phyloP scores from a whole-genome alignment of 2,113 vertebrate genomes.

The Spheniscus mendiculus region DNA sequence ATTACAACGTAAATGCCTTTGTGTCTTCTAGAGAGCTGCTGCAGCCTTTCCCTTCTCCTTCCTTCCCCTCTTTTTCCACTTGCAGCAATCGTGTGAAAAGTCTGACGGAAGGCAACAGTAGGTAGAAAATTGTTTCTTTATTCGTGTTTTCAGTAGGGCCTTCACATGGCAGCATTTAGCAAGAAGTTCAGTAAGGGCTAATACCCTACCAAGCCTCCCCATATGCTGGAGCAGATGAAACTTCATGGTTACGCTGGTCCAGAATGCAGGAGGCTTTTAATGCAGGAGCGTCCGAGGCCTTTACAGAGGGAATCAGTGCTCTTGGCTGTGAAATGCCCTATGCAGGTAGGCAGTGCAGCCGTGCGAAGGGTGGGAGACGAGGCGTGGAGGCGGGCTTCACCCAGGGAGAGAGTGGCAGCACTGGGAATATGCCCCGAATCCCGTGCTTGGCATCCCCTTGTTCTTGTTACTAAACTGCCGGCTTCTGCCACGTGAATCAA shows the following conservation, averaged over 20 bases:
- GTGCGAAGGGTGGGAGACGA: neutral
- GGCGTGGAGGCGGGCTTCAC: neutral
- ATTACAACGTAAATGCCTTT: neutral
- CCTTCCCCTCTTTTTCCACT: neutral
- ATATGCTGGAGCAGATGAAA: neutral
- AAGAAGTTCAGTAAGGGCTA: neutral
- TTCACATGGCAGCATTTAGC: neutral
- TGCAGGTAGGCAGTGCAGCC: fast-evolving
- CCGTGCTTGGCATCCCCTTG: neutral
- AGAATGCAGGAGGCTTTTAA: neutral
- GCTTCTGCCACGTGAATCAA: neutral
- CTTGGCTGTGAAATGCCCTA: neutral
- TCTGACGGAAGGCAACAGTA: neutral
- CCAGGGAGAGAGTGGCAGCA: fast-evolving
- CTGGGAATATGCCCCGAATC: neutral
- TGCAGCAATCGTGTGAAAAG: neutral
- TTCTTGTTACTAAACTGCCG: neutral
- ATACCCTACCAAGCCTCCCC: fast-evolving
- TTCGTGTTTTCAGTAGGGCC: neutral
- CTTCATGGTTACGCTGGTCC: fast-evolving
- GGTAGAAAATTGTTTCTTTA: neutral
- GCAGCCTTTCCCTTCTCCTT: neutral
- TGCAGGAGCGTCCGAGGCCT: neutral
- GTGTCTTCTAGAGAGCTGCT: neutral
- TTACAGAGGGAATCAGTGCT: neutral